A percentile compares a stretch with the other conserved stretches of the same genome.
phyloP scores from a whole-genome alignment of 1,140 invertebrate genomes.

The Pantala flavescens region DNA sequence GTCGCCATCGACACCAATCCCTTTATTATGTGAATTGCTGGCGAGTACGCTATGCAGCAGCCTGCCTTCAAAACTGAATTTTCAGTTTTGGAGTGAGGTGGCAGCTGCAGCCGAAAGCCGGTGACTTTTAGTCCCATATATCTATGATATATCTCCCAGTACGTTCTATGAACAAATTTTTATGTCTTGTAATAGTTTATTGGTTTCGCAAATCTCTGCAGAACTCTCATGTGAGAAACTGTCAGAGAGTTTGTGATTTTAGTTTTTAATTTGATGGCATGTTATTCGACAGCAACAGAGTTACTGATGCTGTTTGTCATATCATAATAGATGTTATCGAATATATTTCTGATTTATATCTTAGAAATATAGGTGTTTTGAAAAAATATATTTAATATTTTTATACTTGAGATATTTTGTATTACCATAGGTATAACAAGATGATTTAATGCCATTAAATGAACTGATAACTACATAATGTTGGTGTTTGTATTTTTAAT shows the following conservation, averaged over 20 bases:
- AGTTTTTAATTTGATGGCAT: background rate
- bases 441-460: background rate
- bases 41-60: background rate
- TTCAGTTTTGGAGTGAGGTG: background rate
- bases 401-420: background rate
- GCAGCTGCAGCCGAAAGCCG: constrained; percentile 28
- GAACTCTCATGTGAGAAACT: background rate
- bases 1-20: background rate
- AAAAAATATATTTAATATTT: background rate
- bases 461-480: background rate
- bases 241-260: background rate
- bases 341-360: no score
- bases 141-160: constrained; percentile 88
- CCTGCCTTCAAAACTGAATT: background rate
- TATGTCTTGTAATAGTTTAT: background rate
- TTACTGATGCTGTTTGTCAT: background rate
- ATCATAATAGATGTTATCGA: no score
- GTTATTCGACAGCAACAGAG: background rate
- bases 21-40: constrained; percentile 8
- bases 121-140: constrained; percentile 80
- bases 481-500: background rate
- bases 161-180: constrained; percentile 77
- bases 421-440: background rate
- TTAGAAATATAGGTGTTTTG: no score
- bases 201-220: background rate